Evolutionary conservation across 2,797 vertebrate species (phyloP).

Genomic region (Helarctos malayanus): DNA sequence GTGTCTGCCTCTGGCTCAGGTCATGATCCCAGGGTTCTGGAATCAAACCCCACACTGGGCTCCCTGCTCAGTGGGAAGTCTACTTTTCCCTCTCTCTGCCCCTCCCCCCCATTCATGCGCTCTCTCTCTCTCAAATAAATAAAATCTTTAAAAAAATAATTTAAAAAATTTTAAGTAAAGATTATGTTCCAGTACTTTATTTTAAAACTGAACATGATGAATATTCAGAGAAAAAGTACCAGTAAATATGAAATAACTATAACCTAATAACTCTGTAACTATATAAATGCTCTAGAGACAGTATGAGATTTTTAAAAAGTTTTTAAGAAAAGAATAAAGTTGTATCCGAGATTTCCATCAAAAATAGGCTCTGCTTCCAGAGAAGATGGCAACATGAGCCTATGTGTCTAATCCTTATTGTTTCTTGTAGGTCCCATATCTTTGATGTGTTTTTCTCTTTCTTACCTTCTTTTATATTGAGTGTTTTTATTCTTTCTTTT

Average conservation of each 20-base stretch:
- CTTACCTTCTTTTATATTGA: not conserved
- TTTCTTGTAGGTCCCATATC: not conserved
- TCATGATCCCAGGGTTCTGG: not conserved
- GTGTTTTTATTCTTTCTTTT: constrained; percentile 17
- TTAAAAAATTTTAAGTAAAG: not conserved
- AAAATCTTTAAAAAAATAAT: not conserved
- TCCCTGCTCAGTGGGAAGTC: not conserved
- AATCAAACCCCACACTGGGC: not conserved
- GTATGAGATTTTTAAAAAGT: not conserved
- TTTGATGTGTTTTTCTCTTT: not conserved
- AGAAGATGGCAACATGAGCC: not conserved
- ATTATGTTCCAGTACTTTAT: constrained; percentile 31
- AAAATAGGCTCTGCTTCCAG: constrained; percentile 2
- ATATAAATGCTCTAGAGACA: constrained; percentile 2
- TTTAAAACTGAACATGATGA: constrained; percentile 17
- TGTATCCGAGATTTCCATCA: not conserved
- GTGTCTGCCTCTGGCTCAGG: not conserved
- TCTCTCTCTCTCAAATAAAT: not conserved
- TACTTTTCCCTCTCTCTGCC: not conserved
- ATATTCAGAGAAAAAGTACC: not conserved
- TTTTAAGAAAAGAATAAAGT: constrained; percentile 35
- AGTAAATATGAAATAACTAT: constrained; percentile 9
- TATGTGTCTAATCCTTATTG: not conserved
- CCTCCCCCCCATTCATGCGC: not conserved
- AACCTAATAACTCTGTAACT: constrained; percentile 7